Evolutionary conservation across 2,113 vertebrate species (phyloP), one percentile per base, ranked within the genome.

Genomic region (Oreotrochilus melanogaster): DNA sequence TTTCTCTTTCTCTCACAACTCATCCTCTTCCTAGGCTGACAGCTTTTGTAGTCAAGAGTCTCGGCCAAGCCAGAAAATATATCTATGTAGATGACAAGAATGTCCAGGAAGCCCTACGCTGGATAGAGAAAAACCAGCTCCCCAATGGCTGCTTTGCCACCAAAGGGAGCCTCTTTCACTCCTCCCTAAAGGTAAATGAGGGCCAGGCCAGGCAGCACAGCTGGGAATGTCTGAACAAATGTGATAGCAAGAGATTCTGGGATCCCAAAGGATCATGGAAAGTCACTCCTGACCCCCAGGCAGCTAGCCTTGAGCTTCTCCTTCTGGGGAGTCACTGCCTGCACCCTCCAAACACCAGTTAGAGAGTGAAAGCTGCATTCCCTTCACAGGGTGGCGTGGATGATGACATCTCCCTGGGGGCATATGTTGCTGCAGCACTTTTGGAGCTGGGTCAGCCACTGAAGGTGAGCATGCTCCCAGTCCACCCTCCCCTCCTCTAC

Each of bases 1-100:
- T 58, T 69, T 51, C 30, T 73, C 8, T 37, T 88, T 61, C 42
- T 90, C 71, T 88, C 4, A 47, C 22, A 62, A 82, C 25, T 58
- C 19, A 30, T 88, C 12, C 6, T 83, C 11, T 78, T 92, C 45
- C 65, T 80, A 99, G 99, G 99, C 62, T 99, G 89, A 99, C 99
- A 35, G 93, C 98, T 18, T 99, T 99, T 79, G 98, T 99, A 92
- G 98, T 98, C 93, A 99, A 99, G 97, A 98, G 97, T 62, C 99
- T 99, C 9, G 91, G 80, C 11, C 97, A 98, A 66, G 98, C 98
- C 10, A 97, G 53, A 37, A 88, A 92, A 18, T 98, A 97, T 96
- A 98, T 98, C 93, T 98, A 98, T 23, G n/a, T 98, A 39, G 96
- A 99, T 12, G 78, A 96, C 11, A 86, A 66, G 39, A 98, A 98